Conservation (phyloP, 2,113 vertebrate genomes). For the Ivindomyrus marchei region DNA sequence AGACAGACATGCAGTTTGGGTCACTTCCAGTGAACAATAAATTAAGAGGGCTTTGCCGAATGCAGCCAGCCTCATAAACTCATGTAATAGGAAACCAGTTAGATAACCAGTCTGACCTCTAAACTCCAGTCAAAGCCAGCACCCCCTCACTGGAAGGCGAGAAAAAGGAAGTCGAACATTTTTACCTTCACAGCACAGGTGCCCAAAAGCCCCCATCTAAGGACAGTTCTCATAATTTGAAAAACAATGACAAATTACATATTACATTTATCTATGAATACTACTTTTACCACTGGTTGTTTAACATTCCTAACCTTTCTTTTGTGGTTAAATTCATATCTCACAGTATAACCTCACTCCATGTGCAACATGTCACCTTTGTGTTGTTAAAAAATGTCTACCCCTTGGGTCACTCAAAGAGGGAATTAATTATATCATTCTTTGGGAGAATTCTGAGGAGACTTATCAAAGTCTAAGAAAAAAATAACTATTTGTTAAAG, state of each 20-base stretch:
- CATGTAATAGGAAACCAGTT: background rate
- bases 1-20: background rate
- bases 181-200: background rate
- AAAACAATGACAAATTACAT: background rate
- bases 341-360: background rate
- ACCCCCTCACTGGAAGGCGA: background rate
- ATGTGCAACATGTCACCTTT: background rate
- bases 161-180: background rate
- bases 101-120: conserved; percentile 3
- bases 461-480: background rate
- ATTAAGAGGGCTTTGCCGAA: background rate
- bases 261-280: background rate
- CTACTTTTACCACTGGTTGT: background rate
- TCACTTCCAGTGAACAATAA: background rate
- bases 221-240: background rate
- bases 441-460: background rate
- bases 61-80: background rate
- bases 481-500: background rate
- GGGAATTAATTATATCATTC: background rate
- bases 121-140: background rate
- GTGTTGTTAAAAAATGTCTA: background rate
- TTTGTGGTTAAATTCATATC: background rate
- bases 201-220: background rate
- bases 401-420: background rate
- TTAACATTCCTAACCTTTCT: background rate